Evolutionary conservation across 2,888 invertebrate genomes (phyloP).

Genomic region (Mimumesa dahlbomi): DNA sequence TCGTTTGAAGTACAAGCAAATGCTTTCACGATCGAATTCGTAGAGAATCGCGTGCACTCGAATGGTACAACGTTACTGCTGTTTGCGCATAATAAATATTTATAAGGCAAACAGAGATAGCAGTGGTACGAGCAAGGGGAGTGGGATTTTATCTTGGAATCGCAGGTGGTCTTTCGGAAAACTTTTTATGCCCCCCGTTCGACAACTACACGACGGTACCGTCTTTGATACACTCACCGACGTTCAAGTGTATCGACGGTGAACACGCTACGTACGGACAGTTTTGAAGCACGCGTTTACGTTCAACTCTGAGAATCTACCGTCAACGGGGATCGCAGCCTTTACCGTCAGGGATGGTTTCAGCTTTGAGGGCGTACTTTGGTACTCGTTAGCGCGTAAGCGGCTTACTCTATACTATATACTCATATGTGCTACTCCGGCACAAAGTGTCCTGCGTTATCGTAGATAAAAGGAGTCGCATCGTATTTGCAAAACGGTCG

Average conservation of each 20-base stretch:
- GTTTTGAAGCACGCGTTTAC: neutral
- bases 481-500: slow-evolving; percentile 11
- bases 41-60: slow-evolving; percentile 21
- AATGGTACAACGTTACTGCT: slow-evolving; percentile 13
- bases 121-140: neutral
- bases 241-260: too few relatives aligned
- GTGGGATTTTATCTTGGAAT: too few relatives aligned
- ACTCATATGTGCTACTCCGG: slow-evolving; percentile 4
- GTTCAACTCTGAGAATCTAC: neutral
- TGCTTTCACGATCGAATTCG: slow-evolving; percentile 59
- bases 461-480: neutral
- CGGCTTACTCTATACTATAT: slow-evolving; percentile 32
- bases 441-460: slow-evolving; percentile 3
- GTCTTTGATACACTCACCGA: too few relatives aligned
- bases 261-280: neutral
- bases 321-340: slow-evolving; percentile 1
- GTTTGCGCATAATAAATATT: slow-evolving; percentile 51
- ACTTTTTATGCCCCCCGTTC: too few relatives aligned
- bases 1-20: slow-evolving; percentile 63
- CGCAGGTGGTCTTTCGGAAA: too few relatives aligned
- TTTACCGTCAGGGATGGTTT: neutral
- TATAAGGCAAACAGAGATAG: slow-evolving; percentile 25
- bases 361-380: slow-evolving; percentile 30
- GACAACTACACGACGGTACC: too few relatives aligned
- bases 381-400: slow-evolving; percentile 34